A percentile compares a stretch with the other conserved stretches of the same genome.
phyloP scores from a whole-genome alignment of 37 sponge, comb jelly and placozoan genomes.

The Cliona cf. orientalis region DNA sequence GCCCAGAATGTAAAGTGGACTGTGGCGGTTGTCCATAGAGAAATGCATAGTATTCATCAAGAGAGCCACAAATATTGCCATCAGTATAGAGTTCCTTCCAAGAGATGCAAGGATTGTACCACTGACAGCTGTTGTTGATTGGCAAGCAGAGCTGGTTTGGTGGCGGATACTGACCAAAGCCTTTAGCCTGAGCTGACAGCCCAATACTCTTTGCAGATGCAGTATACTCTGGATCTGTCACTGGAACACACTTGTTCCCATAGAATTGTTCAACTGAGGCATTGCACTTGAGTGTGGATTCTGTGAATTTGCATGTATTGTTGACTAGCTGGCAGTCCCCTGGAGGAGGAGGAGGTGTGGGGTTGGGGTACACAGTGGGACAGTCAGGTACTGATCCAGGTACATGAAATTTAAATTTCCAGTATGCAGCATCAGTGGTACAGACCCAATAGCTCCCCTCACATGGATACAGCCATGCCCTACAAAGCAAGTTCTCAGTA shows the following conservation, averaged over 20 bases:
- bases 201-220: not conserved
- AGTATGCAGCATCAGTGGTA: too few species aligned
- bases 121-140: slow-evolving; percentile 20
- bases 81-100: slow-evolving; percentile 15
- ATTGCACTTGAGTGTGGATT: not conserved
- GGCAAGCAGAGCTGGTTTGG: slow-evolving; percentile 22
- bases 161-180: not conserved
- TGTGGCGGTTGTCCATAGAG: slow-evolving; percentile 24
- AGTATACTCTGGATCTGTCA: not conserved
- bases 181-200: too few species aligned
- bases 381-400: too few species aligned
- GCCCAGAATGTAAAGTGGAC: too few species aligned
- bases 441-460: too few species aligned
- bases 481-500: too few species aligned
- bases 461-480: too few species aligned
- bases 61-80: slow-evolving; percentile 19
- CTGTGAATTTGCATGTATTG: slow-evolving; percentile 17
- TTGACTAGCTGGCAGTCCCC: slow-evolving; percentile 3
- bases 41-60: slow-evolving; percentile 9
- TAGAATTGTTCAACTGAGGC: not conserved
- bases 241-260: slow-evolving; percentile 17
- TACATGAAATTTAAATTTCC: too few species aligned
- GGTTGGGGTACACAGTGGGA: too few species aligned
- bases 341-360: not conserved
- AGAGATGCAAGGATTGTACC: slow-evolving; percentile 36